Evolutionary conservation across 2,888 invertebrate genomes (phyloP), one percentile per base, ranked within the genome.

Genomic region (Drosophila paranaensis): DNA sequence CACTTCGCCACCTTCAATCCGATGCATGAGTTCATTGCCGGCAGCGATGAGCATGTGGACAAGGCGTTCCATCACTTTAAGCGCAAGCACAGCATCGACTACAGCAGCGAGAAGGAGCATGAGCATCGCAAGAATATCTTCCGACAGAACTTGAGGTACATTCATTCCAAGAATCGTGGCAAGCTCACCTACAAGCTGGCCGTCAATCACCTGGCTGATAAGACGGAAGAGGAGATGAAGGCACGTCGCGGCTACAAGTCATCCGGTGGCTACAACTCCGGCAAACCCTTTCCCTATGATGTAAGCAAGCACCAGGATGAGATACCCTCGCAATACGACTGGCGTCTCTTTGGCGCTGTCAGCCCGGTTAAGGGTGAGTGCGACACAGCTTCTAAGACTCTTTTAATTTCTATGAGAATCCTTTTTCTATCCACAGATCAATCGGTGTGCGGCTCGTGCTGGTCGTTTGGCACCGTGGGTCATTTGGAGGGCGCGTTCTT

Each of bases 401-500:
- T 5, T 4, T 13, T 4, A 3, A 33, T 6, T 5, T n/a, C 14
- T 14, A 8, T n/a, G 45, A 3, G 6, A 16, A 14, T 16, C 1
- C 16, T 6, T 51, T 16, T n/a, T 50, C 16, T 4, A 20, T 33
- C 60, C 73, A n/a, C 90, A 96, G 98, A 99, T 94, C 99, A 99
- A 93, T 98, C 98, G 0, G 97, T 98, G 11, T 99, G 99, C 93
- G 99, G 99, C 0, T 98, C 98, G 0, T 99, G 98, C 88, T 98
- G 98, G 98, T 97, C 97, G 73, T 99, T 98, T 93, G 98, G 98
- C 30, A 98, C 98, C 0, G 96, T 97, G 66, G 98, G 98, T 10
- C 95, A 98, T 0, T 95, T 99, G 64, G 99, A 99, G 93, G 98
- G 98, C 0, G 97, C 98, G 0, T 95, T 95, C 90, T 98, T 97